Conservation (phyloP, 2,888 invertebrate species). For the Drosophila macrothrix region DNA sequence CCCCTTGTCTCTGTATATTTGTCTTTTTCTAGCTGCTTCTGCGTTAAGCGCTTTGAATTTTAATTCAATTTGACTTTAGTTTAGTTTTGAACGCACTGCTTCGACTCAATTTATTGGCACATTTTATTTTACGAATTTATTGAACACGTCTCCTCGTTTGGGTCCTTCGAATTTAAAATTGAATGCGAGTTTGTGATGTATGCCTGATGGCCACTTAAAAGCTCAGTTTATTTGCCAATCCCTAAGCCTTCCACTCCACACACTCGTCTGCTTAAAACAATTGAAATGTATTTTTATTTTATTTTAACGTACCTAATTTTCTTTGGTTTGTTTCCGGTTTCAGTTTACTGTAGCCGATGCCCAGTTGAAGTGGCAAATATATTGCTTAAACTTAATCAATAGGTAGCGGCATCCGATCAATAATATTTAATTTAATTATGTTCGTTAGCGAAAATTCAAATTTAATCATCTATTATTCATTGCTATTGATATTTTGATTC, state of each 20-base stretch:
- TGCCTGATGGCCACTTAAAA: constrained; percentile 61
- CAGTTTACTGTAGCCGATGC: not conserved
- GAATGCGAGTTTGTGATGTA: constrained; percentile 36
- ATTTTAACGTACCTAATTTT: constrained; percentile 35
- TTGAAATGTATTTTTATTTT: constrained; percentile 14
- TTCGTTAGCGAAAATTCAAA: not conserved
- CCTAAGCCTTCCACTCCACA: not conserved
- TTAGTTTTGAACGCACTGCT: constrained; percentile 55
- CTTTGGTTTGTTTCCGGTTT: constrained; percentile 25
- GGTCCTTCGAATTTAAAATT: constrained; percentile 41
- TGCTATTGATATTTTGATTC: no score
- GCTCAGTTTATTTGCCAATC: constrained; percentile 44
- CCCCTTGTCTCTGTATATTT: no score
- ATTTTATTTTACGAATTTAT: constrained; percentile 79
- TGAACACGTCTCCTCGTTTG: constrained; percentile 59
- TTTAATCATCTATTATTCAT: not conserved
- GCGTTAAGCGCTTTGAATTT: constrained; percentile 76
- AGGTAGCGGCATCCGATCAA: not conserved
- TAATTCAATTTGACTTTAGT: constrained; percentile 79
- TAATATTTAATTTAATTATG: not conserved
- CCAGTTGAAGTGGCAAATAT: not conserved
- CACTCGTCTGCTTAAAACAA: constrained; percentile 16
- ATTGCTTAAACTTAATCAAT: constrained; percentile 2
- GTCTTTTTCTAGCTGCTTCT: constrained; percentile 4
- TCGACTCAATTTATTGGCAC: constrained; percentile 73